These are phyloP conservation scores for Drosophila neonasuta DNA, from an alignment of 2,888 invertebrate genomes.

Conservation along the genomic window DNA sequence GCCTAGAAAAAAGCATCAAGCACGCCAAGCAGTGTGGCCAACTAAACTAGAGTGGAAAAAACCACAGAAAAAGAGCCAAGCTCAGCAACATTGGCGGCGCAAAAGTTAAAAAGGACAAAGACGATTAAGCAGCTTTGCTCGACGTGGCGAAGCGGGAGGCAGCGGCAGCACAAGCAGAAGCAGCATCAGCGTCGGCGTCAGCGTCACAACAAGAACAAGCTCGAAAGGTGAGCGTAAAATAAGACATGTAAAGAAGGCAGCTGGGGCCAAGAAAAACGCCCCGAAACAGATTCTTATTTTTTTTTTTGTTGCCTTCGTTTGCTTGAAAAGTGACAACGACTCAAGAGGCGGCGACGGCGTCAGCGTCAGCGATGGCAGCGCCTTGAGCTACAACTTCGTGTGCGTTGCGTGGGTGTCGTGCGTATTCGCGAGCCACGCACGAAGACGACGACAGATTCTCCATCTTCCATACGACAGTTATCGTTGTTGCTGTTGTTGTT, in stretches of 20 bases:
- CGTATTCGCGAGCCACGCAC: constrained; percentile 48
- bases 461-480: constrained; percentile 23
- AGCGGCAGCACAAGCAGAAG: constrained; percentile 16
- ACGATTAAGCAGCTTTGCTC: constrained; percentile 68
- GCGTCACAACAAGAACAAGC: constrained; percentile 20
- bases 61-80: constrained; percentile 43
- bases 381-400: constrained; percentile 46
- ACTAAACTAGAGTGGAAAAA: constrained; percentile 49
- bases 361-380: constrained; percentile 22
- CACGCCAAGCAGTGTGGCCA: constrained; percentile 54
- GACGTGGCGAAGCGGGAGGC: constrained; percentile 20
- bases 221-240: constrained; percentile 71
- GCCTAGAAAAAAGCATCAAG: constrained; percentile 31
- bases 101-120: constrained; percentile 77
- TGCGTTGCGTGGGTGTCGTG: constrained; percentile 38
- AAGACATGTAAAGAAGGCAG: constrained; percentile 69
- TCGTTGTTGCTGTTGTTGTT: constrained; percentile 43
- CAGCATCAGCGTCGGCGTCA: constrained; percentile 5
- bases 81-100: constrained; percentile 70
- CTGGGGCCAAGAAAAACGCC: constrained; percentile 57
- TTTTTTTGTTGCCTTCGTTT: constrained; percentile 5
- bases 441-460: constrained; percentile 37
- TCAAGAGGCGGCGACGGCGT: constrained; percentile 37
- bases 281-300: constrained; percentile 63
- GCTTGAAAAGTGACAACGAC: constrained; percentile 69